A percentile compares a stretch with the other conserved stretches of the same genome.
phyloP scores from a whole-genome alignment of 2,113 vertebrate species.

The Trochalopteron elliotii region DNA sequence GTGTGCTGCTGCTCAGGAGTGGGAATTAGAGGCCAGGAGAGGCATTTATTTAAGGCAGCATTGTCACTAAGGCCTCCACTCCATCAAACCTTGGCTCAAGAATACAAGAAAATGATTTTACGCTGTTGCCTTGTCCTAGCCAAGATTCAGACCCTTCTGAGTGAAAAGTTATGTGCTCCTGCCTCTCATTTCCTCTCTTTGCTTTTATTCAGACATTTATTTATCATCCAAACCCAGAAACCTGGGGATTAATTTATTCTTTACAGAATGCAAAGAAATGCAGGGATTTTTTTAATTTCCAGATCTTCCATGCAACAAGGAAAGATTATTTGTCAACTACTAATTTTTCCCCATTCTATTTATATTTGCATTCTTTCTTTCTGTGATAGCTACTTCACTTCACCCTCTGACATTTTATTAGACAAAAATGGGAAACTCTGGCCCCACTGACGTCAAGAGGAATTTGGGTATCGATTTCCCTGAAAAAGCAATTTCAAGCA shows the following conservation, averaged over 20 bases:
- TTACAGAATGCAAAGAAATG: not conserved
- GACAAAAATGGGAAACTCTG: not conserved
- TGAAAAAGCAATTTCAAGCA: not conserved
- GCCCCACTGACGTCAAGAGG: not conserved
- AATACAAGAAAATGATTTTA: constrained; percentile 16
- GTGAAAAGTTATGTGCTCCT: constrained; percentile 21
- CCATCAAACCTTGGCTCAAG: not conserved
- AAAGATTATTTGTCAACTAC: not conserved
- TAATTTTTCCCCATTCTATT: not conserved
- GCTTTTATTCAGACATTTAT: constrained; percentile 29
- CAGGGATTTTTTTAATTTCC: not conserved
- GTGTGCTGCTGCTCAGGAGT: not conserved
- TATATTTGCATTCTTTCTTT: constrained; percentile 1
- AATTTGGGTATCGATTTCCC: constrained; percentile 18
- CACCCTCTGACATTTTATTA: constrained; percentile 13
- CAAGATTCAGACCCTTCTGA: constrained; percentile 39
- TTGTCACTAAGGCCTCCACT: not conserved
- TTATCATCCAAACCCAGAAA: constrained; percentile 30
- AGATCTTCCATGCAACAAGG: not conserved
- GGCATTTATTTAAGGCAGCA: not conserved
- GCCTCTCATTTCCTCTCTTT: constrained; percentile 35
- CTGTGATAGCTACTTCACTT: not conserved
- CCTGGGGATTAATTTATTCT: not conserved
- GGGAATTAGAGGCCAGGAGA: not conserved
- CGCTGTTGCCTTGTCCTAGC: not conserved